These are phyloP conservation scores for Matsumyia berberina DNA, from an alignment of 2,888 invertebrate species.

Conservation along the genomic window DNA sequence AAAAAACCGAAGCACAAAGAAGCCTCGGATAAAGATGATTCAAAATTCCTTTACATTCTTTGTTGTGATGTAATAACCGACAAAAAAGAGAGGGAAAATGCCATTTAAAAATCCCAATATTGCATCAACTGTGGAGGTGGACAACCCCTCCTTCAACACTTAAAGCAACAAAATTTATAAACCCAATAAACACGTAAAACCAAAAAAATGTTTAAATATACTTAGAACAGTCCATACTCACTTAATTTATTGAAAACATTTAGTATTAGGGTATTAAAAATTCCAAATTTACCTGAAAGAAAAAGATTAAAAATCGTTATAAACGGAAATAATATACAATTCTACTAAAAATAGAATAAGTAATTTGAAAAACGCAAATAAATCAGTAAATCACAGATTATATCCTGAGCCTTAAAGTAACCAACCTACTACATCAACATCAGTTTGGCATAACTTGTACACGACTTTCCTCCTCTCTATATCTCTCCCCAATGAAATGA, in stretches of 20 bases:
- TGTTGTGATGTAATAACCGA: no score
- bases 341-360: not conserved
- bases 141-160: no score
- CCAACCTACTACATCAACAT: not conserved
- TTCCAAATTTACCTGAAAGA: constrained; percentile 26
- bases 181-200: no score
- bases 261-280: not conserved
- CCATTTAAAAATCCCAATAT: no score
- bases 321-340: not conserved
- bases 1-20: no score
- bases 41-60: no score
- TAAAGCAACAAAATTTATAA: no score
- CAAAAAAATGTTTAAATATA: no score
- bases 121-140: no score
- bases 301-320: constrained; percentile 1
- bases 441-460: not conserved
- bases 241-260: not conserved
- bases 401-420: not conserved
- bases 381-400: not conserved
- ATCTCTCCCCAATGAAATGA: not conserved
- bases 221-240: not conserved
- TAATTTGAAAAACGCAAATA: not conserved
- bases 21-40: no score
- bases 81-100: no score
- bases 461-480: not conserved